phyloP scores from a whole-genome alignment of 2,888 invertebrate species.

The Cylindroiulus punctatus region DNA sequence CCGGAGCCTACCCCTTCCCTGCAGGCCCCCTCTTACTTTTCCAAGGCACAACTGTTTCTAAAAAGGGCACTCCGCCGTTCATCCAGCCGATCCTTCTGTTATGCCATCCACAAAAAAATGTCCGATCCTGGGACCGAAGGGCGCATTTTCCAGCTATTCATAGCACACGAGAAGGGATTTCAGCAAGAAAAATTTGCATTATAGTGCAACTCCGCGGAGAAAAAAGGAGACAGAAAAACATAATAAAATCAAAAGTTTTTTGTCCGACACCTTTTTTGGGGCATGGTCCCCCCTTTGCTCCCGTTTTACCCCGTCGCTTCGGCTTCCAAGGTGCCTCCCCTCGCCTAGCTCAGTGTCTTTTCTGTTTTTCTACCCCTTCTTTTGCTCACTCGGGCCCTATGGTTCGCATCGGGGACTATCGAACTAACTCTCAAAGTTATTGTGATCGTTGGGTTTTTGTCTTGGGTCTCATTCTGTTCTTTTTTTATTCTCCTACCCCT shows the following conservation, averaged over 20 bases:
- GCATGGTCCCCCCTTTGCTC: conserved; percentile 44
- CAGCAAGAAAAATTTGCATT: conserved; percentile 52
- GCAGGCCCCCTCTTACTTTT: not conserved
- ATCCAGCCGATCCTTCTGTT: conserved; percentile 51
- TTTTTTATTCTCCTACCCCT: conserved; percentile 22
- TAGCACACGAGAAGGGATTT: conserved; percentile 44
- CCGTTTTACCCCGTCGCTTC: conserved; percentile 50
- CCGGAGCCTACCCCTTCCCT: conserved; percentile 41
- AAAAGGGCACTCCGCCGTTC: conserved; percentile 49
- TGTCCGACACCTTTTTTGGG: conserved; percentile 50
- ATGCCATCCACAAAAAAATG: conserved; percentile 37
- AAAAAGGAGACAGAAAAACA: not conserved
- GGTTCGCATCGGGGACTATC: conserved; percentile 37
- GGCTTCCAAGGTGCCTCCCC: conserved; percentile 40
- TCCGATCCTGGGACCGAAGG: conserved; percentile 24
- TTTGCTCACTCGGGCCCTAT: not conserved
- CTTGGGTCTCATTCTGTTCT: not conserved
- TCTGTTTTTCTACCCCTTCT: conserved; percentile 51
- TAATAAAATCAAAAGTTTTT: conserved; percentile 48
- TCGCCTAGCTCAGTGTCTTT: conserved; percentile 49
- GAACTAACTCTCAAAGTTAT: not conserved
- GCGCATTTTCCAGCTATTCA: conserved; percentile 25
- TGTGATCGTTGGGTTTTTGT: not conserved
- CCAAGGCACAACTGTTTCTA: conserved; percentile 48
- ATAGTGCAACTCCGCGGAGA: conserved; percentile 30